phyloP scores from a whole-genome alignment of 2,888 invertebrate species.

The Drosophila robusta region DNA sequence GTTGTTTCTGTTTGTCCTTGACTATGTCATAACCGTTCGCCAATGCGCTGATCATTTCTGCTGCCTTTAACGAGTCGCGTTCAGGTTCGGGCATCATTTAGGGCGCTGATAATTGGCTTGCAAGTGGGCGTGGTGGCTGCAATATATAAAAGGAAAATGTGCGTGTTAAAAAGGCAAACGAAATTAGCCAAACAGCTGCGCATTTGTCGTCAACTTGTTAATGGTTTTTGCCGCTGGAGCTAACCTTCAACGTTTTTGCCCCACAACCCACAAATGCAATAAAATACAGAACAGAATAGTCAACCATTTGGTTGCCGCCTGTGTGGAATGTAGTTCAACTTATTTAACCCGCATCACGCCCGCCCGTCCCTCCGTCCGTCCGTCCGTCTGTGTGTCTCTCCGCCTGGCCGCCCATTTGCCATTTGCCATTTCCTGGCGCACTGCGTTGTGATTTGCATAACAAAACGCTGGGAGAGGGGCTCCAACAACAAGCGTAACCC shows the following conservation, averaged over 20 bases:
- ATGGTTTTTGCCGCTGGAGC: constrained; percentile 36
- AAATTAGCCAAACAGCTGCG: constrained; percentile 64
- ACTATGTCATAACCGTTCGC: constrained; percentile 79
- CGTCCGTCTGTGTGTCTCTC: constrained; percentile 10
- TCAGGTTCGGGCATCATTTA: constrained; percentile 85
- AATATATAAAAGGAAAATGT: constrained; percentile 33
- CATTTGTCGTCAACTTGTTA: constrained; percentile 60
- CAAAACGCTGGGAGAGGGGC: constrained; percentile 69
- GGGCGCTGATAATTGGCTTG: constrained; percentile 56
- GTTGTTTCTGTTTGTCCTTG: constrained; percentile 65
- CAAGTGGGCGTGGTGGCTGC: constrained; percentile 53
- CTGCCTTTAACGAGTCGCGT: constrained; percentile 81
- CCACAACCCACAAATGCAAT: constrained; percentile 57
- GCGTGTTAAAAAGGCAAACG: constrained; percentile 30
- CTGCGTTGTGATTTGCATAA: constrained; percentile 78
- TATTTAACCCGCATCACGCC: constrained; percentile 60
- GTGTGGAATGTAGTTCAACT: constrained; percentile 70
- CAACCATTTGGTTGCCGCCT: constrained; percentile 40
- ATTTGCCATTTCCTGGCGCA: constrained; percentile 74
- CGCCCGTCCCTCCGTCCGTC: background rate
- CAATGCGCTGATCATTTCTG: constrained; percentile 83
- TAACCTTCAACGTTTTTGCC: constrained; percentile 34
- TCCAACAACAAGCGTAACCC: constrained; percentile 38
- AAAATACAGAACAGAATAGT: constrained; percentile 64
- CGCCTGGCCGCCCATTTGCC: constrained; percentile 39